phyloP scores from a whole-genome alignment of 2,888 invertebrate genomes.

The Leptopilina myrica region DNA sequence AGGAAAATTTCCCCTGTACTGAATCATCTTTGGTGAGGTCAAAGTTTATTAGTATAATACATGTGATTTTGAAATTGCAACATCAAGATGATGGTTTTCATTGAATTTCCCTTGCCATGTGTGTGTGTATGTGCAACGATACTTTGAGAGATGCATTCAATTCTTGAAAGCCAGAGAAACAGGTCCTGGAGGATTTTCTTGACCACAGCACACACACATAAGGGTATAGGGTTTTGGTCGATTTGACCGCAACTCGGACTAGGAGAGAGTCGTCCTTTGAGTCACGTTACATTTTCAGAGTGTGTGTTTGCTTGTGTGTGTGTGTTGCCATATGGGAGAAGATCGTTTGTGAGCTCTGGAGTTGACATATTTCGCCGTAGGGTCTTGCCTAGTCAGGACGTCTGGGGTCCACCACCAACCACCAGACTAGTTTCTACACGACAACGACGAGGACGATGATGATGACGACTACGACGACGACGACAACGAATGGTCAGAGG shows the following conservation, averaged over 20 bases:
- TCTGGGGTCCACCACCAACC: not conserved
- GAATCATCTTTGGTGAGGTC: no score
- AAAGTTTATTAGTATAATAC: no score
- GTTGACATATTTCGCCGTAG: conserved; percentile 33
- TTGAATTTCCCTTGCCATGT: conserved; percentile 20
- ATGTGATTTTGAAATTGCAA: no score
- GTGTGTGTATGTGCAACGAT: not conserved
- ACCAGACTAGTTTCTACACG: conserved; percentile 11
- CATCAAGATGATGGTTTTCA: not conserved
- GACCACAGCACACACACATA: not conserved
- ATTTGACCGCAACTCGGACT: conserved; percentile 24
- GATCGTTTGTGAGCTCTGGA: conserved; percentile 32
- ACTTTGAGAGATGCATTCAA: not conserved
- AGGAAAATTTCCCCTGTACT: not conserved
- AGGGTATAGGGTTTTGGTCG: conserved; percentile 22
- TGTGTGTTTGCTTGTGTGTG: not conserved
- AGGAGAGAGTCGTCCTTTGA: conserved; percentile 28
- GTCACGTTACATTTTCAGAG: not conserved
- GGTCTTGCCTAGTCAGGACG: not conserved
- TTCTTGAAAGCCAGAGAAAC: not conserved
- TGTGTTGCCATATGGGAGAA: conserved; percentile 17
- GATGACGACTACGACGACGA: not conserved
- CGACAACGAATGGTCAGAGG: conserved; percentile 28
- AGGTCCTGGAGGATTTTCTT: conserved; percentile 12
- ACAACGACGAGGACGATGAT: not conserved